A percentile compares a stretch with the other conserved stretches of the same genome.
Conservation (phyloP, 1,140 invertebrate species). For the Agrypnia vestita region DNA sequence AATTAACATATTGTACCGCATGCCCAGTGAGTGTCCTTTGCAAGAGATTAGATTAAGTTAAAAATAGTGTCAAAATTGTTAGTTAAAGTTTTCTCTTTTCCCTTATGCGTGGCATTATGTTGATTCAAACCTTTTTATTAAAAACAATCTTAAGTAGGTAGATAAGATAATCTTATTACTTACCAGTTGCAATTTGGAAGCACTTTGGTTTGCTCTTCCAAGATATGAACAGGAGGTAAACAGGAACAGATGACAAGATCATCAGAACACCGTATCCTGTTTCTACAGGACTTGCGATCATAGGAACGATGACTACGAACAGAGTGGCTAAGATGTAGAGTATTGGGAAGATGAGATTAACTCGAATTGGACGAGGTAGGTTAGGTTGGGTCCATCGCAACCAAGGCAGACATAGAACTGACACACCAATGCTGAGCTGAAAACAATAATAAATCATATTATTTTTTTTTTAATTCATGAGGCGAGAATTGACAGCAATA, state of each 20-base stretch:
- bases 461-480: background rate
- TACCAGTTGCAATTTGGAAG: conserved; percentile 82
- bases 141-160: no score
- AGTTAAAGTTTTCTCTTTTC: no score
- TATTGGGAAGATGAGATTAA: conserved; percentile 91
- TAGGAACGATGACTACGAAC: conserved; percentile 95
- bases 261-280: conserved; percentile 96
- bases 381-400: conserved; percentile 93
- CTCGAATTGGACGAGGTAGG: conserved; percentile 92
- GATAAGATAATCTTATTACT: conserved; percentile 63
- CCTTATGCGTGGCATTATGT: no score
- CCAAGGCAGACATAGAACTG: conserved; percentile 94
- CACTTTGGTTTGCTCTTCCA: conserved; percentile 91
- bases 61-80: no score
- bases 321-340: conserved; percentile 93
- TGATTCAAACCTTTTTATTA: no score
- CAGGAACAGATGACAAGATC: conserved; percentile 94
- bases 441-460: conserved; percentile 61
- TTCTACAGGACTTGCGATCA: conserved; percentile 92
- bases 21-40: no score
- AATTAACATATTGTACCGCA: no score
- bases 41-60: no score
- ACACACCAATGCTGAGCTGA: conserved; percentile 95
- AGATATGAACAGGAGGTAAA: conserved; percentile 91
- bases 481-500: no score